Evolutionary conservation across 2,797 vertebrate genomes (phyloP).

Genomic region (Sebastes taczanowskii): DNA sequence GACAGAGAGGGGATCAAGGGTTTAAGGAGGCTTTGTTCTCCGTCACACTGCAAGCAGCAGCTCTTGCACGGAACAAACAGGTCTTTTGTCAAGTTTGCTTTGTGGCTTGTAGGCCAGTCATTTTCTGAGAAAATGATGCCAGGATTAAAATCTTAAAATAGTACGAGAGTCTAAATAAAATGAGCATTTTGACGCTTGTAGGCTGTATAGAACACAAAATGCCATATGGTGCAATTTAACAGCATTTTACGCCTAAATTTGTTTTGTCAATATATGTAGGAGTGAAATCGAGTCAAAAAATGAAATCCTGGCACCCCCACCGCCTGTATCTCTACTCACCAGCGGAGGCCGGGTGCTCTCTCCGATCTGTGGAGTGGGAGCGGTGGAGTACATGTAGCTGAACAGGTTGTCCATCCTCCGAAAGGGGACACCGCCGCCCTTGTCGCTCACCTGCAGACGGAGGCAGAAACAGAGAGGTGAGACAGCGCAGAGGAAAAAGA

Average conservation of each 20-base stretch:
- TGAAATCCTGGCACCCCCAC: accelerated
- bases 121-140: not conserved
- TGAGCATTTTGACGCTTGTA: not conserved
- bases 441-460: conserved; percentile 88
- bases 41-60: not conserved
- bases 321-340: conserved; percentile 69
- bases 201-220: not conserved
- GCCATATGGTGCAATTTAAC: not conserved
- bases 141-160: conserved; percentile 13
- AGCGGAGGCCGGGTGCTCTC: conserved; percentile 83
- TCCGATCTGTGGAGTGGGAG: conserved; percentile 88
- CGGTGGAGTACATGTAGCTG: conserved; percentile 97
- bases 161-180: not conserved
- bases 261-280: not conserved
- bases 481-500: not conserved
- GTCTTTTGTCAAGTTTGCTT: not conserved
- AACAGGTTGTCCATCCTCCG: conserved; percentile 93
- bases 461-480: not conserved
- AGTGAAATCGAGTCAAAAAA: not conserved
- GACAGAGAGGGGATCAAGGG: conserved; percentile 6
- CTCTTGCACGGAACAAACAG: not conserved
- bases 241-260: not conserved
- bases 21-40: conserved; percentile 31
- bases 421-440: conserved; percentile 90
- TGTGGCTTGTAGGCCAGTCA: conserved; percentile 1